Conservation (phyloP, 2,888 invertebrate species). For the Reticulitermes lucifugus region DNA sequence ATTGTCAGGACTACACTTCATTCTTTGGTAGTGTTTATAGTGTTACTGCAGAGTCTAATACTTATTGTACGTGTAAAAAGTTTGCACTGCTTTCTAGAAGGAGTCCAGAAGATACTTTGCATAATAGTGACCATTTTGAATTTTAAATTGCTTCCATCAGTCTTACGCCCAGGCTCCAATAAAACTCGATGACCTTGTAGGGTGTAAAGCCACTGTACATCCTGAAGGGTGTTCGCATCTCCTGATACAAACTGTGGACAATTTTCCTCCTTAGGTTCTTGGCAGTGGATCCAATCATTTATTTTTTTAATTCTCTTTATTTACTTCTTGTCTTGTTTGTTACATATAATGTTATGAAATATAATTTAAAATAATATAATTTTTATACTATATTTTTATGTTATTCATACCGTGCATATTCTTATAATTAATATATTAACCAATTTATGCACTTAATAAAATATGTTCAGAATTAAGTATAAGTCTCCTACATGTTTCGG, state of each 20-base stretch:
- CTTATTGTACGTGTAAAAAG: background rate
- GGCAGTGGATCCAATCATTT: no score
- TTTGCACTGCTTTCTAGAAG: slow-evolving; percentile 15
- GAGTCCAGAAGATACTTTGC: slow-evolving; percentile 24
- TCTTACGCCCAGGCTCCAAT: background rate
- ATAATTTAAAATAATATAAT: no score
- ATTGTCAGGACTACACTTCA: background rate
- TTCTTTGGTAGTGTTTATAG: background rate
- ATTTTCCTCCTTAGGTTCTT: background rate
- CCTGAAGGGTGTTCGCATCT: slow-evolving; percentile 16
- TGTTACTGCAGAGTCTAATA: background rate
- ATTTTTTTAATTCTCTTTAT: no score
- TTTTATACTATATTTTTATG: no score
- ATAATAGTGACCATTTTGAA: slow-evolving; percentile 33
- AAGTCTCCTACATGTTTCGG: no score
- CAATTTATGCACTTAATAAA: no score
- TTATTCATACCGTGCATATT: no score
- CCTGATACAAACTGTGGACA: background rate
- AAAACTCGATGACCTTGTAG: slow-evolving; percentile 11
- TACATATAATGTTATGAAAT: no score
- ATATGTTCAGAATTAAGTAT: no score
- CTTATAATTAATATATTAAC: no score
- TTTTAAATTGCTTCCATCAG: slow-evolving; percentile 15
- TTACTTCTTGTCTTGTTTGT: no score
- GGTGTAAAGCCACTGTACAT: slow-evolving; percentile 8